Evolutionary conservation across 2,797 vertebrate genomes (phyloP).

Genomic region (Anolis apletophallus): DNA sequence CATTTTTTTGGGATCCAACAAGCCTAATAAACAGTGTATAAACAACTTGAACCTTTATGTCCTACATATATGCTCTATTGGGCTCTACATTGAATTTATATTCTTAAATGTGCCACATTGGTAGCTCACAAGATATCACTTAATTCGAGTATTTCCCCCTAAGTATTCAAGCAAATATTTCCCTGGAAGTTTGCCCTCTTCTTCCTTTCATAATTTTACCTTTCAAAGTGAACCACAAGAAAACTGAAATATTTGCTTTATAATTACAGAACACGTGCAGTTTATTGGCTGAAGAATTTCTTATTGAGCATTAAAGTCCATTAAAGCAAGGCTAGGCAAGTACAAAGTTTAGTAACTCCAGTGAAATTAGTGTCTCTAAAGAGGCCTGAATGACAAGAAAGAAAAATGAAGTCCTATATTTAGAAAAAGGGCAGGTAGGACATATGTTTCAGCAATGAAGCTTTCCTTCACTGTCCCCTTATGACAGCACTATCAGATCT

Average conservation of each 20-base stretch:
- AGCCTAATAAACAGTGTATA: too few relatives aligned
- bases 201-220: constrained; percentile 1
- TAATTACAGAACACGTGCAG: background rate
- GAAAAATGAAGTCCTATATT: background rate
- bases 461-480: background rate
- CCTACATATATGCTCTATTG: too few relatives aligned
- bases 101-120: too few relatives aligned
- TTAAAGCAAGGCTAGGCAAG: constrained; percentile 16
- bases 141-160: background rate
- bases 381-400: constrained; percentile 33
- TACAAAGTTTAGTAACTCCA: constrained; percentile 1
- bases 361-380: constrained; percentile 6
- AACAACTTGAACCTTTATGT: too few relatives aligned
- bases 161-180: background rate
- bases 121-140: background rate
- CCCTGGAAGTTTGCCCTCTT: background rate
- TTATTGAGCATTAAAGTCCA: background rate
- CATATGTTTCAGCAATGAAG: constrained; percentile 12
- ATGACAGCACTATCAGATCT: background rate
- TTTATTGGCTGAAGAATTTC: constrained; percentile 15
- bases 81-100: too few relatives aligned
- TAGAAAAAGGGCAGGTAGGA: constrained; percentile 10
- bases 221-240: constrained; percentile 12
- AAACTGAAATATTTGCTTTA: background rate
- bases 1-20: too few relatives aligned